Conservation (phyloP, 92 coral and sea anemone genomes). For the Palythoa heliodiscus region DNA sequence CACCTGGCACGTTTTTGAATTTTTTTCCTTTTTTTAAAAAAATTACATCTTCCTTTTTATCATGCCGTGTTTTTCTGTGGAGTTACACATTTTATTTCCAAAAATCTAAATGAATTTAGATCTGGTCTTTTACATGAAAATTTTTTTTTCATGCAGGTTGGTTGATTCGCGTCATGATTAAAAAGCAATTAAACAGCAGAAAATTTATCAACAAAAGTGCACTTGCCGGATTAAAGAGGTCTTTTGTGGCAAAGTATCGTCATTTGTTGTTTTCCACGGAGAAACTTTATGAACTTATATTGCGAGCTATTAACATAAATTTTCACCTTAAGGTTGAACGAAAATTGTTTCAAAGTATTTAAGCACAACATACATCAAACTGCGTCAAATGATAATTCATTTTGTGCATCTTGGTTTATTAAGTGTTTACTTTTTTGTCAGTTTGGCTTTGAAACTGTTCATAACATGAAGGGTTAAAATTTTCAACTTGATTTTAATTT, state of each 20-base stretch:
- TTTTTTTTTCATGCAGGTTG: neutral
- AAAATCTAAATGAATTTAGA: neutral
- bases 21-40: no score
- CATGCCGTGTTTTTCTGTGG: neutral
- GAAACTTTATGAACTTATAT: neutral
- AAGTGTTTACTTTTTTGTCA: no score
- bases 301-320: no score
- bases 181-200: neutral
- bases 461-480: no score
- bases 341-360: no score
- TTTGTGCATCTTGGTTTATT: no score
- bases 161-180: neutral
- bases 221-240: neutral
- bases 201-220: neutral
- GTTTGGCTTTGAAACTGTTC: no score
- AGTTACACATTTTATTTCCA: neutral
- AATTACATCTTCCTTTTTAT: neutral
- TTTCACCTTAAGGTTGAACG: no score
- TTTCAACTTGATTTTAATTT: no score
- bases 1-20: neutral
- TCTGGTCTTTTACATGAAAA: neutral
- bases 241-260: neutral
- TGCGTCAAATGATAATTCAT: no score
- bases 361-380: no score
- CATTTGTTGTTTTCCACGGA: neutral